Evolutionary conservation across 2,888 invertebrate genomes (phyloP).

Genomic region (Balanococcus diminutus): DNA sequence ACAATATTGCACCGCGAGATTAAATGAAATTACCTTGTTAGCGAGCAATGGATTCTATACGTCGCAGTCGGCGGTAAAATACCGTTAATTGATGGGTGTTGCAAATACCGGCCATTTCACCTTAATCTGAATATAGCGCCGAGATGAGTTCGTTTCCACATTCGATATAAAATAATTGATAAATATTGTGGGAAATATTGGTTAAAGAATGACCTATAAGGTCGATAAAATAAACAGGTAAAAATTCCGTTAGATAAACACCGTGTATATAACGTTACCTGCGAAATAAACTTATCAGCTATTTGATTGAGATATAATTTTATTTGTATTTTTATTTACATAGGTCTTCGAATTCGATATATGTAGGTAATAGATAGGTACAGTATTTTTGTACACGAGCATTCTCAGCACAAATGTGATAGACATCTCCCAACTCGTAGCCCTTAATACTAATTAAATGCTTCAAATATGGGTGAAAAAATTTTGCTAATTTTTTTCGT

Average conservation of each 20-base stretch:
- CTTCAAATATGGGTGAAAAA: no score
- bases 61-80: not conserved
- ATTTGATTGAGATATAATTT: not conserved
- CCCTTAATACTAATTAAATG: no score
- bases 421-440: no score
- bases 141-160: not conserved
- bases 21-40: conserved; percentile 41
- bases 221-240: conserved; percentile 6
- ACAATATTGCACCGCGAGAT: conserved; percentile 18
- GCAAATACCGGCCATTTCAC: conserved; percentile 16
- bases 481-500: no score
- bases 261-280: not conserved
- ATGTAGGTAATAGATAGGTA: not conserved
- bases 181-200: conserved; percentile 39
- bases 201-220: conserved; percentile 37
- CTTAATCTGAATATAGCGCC: not conserved
- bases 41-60: not conserved
- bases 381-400: not conserved
- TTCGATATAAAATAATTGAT: conserved; percentile 32
- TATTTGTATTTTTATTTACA: not conserved
- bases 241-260: conserved; percentile 28
- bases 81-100: conserved; percentile 21
- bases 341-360: not conserved
- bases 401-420: no score
- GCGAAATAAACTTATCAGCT: not conserved